These are phyloP conservation scores for Kryptopterus vitreolus DNA, from an alignment of 2,797 vertebrate genomes.

Conservation along the genomic window DNA sequence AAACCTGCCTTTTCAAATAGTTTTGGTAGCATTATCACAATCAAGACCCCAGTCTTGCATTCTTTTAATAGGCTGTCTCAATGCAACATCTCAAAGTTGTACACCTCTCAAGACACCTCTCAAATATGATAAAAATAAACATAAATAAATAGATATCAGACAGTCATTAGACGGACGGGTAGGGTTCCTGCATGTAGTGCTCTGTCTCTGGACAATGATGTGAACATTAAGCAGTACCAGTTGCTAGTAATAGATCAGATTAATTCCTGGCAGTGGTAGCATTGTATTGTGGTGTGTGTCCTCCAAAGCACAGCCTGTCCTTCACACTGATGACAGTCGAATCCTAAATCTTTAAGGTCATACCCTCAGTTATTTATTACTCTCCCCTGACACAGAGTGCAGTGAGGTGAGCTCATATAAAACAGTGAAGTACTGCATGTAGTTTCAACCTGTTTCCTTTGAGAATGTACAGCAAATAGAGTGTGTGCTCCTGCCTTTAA, in stretches of 20 bases:
- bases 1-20: too few species aligned
- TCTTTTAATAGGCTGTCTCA: too few species aligned
- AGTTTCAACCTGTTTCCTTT: slow-evolving; percentile 23
- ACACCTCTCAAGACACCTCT: too few species aligned
- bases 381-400: slow-evolving; percentile 10
- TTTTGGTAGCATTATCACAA: too few species aligned
- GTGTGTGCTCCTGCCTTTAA: background rate
- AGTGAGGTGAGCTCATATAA: slow-evolving; percentile 4
- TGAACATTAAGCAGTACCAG: background rate
- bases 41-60: too few species aligned
- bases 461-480: background rate
- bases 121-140: too few species aligned
- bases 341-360: slow-evolving; percentile 9
- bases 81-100: too few species aligned
- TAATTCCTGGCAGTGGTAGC: background rate
- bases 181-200: background rate
- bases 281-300: slow-evolving; percentile 1
- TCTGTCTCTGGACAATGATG: background rate
- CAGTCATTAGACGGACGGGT: background rate
- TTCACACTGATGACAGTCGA: slow-evolving; percentile 43
- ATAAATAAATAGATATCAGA: too few species aligned
- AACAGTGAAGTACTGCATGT: background rate
- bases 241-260: too few species aligned
- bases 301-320: slow-evolving; percentile 35
- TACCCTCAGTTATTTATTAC: slow-evolving; percentile 29